A percentile compares a stretch with the other conserved stretches of the same genome.
Conservation (phyloP, 2,888 invertebrate genomes). For the Blomia tropicalis region DNA sequence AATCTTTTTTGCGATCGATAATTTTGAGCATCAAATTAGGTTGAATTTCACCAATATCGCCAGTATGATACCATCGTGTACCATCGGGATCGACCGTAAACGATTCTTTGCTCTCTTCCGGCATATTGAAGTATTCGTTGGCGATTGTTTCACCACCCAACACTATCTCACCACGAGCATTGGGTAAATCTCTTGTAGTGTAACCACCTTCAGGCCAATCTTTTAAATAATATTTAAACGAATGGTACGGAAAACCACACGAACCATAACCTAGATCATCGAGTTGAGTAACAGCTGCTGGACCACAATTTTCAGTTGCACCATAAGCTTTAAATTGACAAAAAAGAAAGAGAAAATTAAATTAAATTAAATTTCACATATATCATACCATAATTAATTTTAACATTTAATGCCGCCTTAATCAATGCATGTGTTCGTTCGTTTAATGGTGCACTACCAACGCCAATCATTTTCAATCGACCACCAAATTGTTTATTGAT, state of each 20-base stretch:
- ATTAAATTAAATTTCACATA: too few species aligned
- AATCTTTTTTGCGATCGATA: slow-evolving; percentile 84
- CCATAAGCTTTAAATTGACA: slow-evolving; percentile 47
- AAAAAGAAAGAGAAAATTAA: slow-evolving; percentile 36
- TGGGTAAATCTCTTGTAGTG: slow-evolving; percentile 64
- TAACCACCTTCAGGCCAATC: slow-evolving; percentile 86
- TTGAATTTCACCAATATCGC: slow-evolving; percentile 87
- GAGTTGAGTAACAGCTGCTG: not conserved
- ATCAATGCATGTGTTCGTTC: slow-evolving; percentile 88
- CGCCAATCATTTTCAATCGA: slow-evolving; percentile 64
- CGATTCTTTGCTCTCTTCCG: slow-evolving; percentile 50
- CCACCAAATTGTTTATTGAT: slow-evolving; percentile 48
- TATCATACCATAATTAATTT: slow-evolving; percentile 64
- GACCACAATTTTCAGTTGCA: slow-evolving; percentile 76
- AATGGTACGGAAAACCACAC: not conserved
- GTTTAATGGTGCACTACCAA: slow-evolving; percentile 86
- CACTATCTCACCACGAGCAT: slow-evolving; percentile 67
- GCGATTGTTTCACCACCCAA: slow-evolving; percentile 83
- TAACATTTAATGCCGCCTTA: slow-evolving; percentile 72
- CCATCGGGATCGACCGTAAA: slow-evolving; percentile 52
- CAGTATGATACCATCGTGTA: slow-evolving; percentile 79
- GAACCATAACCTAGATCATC: not conserved
- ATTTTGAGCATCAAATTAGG: slow-evolving; percentile 86
- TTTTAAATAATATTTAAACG: slow-evolving; percentile 4
- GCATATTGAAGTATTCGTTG: slow-evolving; percentile 67